Conservation (phyloP, 1,140 invertebrate species). For the Neuroterus valhalla region DNA sequence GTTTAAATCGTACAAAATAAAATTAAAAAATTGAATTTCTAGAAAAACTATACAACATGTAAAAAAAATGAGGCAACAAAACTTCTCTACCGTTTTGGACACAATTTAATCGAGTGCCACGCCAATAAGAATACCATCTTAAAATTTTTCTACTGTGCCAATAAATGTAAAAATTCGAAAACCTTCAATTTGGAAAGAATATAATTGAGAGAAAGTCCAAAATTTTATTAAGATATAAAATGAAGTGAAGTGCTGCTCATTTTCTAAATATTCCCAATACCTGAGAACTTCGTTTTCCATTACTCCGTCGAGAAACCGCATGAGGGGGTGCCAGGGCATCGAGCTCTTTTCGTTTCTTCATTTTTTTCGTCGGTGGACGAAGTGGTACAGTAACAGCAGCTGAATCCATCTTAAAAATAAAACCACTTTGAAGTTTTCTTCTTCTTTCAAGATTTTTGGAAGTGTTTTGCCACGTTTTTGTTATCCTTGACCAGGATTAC, state of each 20-base stretch:
- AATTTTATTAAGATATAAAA: too few relatives aligned
- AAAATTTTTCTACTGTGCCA: too few relatives aligned
- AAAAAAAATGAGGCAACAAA: too few relatives aligned
- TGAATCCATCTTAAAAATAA: conserved; percentile 70
- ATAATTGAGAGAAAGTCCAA: too few relatives aligned
- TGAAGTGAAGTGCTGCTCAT: neutral
- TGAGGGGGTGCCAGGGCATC: conserved; percentile 73
- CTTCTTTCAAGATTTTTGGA: conserved; percentile 21
- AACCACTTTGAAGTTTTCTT: conserved; percentile 29
- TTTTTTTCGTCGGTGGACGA: conserved; percentile 74
- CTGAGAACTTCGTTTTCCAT: conserved; percentile 71
- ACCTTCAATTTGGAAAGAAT: too few relatives aligned
- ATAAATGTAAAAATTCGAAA: too few relatives aligned
- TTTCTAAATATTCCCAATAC: conserved; percentile 46
- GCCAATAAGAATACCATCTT: too few relatives aligned
- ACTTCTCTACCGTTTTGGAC: too few relatives aligned
- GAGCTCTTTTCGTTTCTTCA: conserved; percentile 77
- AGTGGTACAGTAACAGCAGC: conserved; percentile 73
- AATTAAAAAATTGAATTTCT: too few relatives aligned
- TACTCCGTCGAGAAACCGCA: conserved; percentile 65
- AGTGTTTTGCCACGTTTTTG: conserved; percentile 19
- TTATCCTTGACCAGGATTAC: conserved; percentile 9
- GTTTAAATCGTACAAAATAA: too few relatives aligned
- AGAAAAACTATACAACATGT: too few relatives aligned
- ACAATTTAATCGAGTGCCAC: too few relatives aligned